Evolutionary conservation across 2,888 invertebrate species (phyloP).

Genomic region (Polia nebulosa): DNA sequence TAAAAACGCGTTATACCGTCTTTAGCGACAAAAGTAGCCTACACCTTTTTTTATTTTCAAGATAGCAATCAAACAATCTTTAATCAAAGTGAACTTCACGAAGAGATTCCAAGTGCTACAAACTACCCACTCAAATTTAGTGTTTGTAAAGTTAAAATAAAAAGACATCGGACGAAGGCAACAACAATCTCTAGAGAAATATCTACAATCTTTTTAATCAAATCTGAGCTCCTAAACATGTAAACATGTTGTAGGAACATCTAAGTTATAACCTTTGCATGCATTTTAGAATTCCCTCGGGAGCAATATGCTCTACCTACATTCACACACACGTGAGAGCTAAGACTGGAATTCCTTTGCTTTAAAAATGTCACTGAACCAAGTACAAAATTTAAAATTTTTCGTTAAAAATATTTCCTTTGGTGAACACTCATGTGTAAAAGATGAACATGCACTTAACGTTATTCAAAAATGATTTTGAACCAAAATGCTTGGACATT

Average conservation of each 20-base stretch:
- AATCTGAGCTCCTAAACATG: conserved; percentile 46
- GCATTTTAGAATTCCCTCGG: conserved; percentile 56
- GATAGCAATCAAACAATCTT: background rate
- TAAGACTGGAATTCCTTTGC: conserved; percentile 60
- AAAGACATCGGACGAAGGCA: conserved; percentile 6
- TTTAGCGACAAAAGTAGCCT: too few species aligned
- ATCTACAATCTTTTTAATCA: conserved; percentile 53
- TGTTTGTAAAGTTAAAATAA: conserved; percentile 17
- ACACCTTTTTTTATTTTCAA: background rate
- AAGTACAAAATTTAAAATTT: conserved; percentile 59
- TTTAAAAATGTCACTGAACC: conserved; percentile 66
- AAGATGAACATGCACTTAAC: conserved; percentile 30
- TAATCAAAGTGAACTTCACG: background rate
- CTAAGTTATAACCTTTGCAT: conserved; percentile 59
- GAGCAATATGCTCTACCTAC: conserved; percentile 61
- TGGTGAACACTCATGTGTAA: conserved; percentile 38
- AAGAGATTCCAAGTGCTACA: background rate
- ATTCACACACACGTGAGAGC: conserved; percentile 65
- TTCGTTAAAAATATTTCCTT: conserved; percentile 51
- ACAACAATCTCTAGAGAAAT: conserved; percentile 34
- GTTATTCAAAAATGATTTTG: conserved; percentile 11
- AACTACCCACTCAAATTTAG: background rate
- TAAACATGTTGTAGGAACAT: conserved; percentile 44
- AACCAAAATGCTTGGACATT: conserved; percentile 3
- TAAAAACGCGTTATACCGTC: too few species aligned